Evolutionary conservation across 2,797 vertebrate species (phyloP), one percentile per base, ranked within the genome.

Genomic region (Rachycentron canadum): DNA sequence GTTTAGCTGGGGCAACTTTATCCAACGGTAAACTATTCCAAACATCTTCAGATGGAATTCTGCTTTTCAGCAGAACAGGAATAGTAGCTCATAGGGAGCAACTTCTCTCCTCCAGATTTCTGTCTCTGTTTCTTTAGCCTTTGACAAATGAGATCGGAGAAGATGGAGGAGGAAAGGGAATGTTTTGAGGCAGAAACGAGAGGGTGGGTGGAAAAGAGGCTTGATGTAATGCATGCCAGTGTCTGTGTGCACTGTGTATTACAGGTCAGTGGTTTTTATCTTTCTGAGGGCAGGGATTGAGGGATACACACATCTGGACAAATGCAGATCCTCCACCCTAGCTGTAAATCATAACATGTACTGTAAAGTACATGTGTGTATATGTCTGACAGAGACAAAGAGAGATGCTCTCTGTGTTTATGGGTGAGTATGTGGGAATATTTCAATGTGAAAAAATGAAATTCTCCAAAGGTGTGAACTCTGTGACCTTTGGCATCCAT

Each of bases 221-320:
- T 92, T 93, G 93, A 94, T 93, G 90, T 90, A 92, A 94, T 73
- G 80, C 92, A 93, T 93, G 93, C 93, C 92, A 91, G 89, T 90
- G 88, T 91, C 89, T 91, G 84, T 90, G 86, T 82, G 87, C 84
- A 69, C 85, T 66, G 84, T 23, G 82, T 55, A 71, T 84, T 43
- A 88, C 91, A 92, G 91, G 92, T 93, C 94, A 94, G 74, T 82
- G 88, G 85, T 91, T 92, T 94, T 93, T 93, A 94, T 94, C 93
- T 93, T 87, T 87, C 55, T 56, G 80, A 87, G 91, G 83, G 89
- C 90, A 92, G 89, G 87, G 89, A 92, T 79, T 90, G 86, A 92
- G 86, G 92, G 88, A 93, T 90, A 81, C 81, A 89, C 91, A 93
- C 93, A 94, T 94, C 93, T 94, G 94, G 94, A 93, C 90, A 93